These are phyloP conservation scores for Pseudopodoces humilis DNA, from an alignment of 2,113 vertebrate species.

Conservation along the genomic window DNA sequence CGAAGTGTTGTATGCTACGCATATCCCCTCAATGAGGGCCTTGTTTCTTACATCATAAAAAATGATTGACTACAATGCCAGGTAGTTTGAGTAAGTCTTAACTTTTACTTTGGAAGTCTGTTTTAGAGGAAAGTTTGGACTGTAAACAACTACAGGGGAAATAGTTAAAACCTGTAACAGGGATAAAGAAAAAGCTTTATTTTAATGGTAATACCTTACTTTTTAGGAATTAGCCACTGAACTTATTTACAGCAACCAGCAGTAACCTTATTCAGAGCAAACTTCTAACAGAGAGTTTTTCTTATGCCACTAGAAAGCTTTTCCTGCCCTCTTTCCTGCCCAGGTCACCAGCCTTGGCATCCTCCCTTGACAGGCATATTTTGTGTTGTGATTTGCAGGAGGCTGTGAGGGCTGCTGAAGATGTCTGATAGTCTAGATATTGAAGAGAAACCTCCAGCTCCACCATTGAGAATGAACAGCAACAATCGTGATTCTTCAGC, in stretches of 20 bases:
- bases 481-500: constrained; percentile 94
- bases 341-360: background rate
- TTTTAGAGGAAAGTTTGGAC: background rate
- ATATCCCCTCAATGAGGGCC: accelerated
- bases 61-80: background rate
- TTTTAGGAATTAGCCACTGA: background rate
- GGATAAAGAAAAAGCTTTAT: background rate
- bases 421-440: constrained; percentile 96
- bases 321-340: background rate
- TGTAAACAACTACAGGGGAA: background rate
- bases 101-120: background rate
- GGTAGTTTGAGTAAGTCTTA: background rate
- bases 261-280: background rate
- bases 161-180: background rate
- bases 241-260: background rate
- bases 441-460: constrained; percentile 99
- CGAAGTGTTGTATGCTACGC: background rate
- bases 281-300: background rate
- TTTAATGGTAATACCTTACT: background rate
- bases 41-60: background rate
- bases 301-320: background rate
- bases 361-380: background rate
- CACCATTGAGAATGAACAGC: constrained; percentile 99
- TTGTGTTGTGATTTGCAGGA: constrained; percentile 71
- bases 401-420: constrained; percentile 89